Base-by-base conservation (phyloP, 1,140 invertebrate species). In the Camponotus pennsylvanicus region DNA sequence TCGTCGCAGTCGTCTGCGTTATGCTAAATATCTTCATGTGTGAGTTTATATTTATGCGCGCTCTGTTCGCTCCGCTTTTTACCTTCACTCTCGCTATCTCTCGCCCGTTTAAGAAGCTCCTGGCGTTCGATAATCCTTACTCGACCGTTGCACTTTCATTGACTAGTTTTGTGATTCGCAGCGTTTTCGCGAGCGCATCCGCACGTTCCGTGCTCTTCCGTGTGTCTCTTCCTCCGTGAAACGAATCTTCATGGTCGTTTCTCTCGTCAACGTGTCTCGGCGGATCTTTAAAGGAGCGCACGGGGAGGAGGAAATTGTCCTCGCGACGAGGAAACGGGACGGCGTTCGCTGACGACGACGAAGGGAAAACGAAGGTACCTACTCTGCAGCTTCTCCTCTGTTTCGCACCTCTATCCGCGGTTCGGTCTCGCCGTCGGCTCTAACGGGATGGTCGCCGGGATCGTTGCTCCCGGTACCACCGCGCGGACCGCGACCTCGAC, bases 71-170 rank as follows among this genome's bases (percentile, higher is more conserved):
- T 86, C 45, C 55, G 40, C 73, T 70, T 15, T 57, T 83, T 73
- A 69, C 40, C 42, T 55, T 75, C 37, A 49, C 11, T 63, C 79
- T 63, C 79, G 70, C 42, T 78, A 82, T 88, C 49, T 89, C 77
- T 45, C 88, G 75, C 77, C 57, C 59, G 61, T 84, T 76, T 40
- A 85, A 89, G 70, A 49, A 78, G 86, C 75, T 83, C 61, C 91
- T 88, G 91, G 86, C 49, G 49, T 52, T 92, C 92, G 92, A 92
- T 94, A 92, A 94, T 91, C 87, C 91, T 94, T 92, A 93, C 86
- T 89, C 92, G 92, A 94, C 93, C 91, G 94, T 95, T 95, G 94
- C 95, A 95, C 94, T 95, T 95, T 95, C 92, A 95, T 95, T 95
- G 94, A 95, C 95, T 95, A 95, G 95, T 95, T 95, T 94, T 93